Conservation (phyloP, 1,140 invertebrate species). For the Sarcophaga bullata region DNA sequence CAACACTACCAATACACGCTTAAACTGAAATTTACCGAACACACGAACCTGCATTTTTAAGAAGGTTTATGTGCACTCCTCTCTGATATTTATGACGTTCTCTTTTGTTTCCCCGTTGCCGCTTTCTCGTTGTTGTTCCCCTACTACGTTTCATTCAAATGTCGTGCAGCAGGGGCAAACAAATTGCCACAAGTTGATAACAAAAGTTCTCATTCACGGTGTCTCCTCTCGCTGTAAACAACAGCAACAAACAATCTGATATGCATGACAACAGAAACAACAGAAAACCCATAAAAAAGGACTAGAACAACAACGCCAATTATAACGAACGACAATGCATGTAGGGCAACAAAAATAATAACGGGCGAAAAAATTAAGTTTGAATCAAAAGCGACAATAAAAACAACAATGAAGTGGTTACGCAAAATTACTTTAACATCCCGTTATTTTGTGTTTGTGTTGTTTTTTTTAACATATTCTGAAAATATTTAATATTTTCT, state of each 20-base stretch:
- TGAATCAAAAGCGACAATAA: too few species aligned
- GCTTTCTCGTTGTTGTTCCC: too few species aligned
- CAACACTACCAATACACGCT: too few species aligned
- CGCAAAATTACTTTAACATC: constrained; percentile 2
- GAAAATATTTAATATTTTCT: not conserved
- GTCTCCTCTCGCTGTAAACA: not conserved
- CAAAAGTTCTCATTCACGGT: not conserved
- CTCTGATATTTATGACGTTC: too few species aligned
- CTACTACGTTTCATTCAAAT: too few species aligned
- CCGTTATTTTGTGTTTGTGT: not conserved
- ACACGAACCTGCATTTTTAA: too few species aligned
- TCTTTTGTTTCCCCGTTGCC: too few species aligned
- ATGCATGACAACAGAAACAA: too few species aligned
- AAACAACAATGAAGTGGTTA: not conserved
- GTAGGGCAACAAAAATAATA: not conserved
- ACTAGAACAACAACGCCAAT: not conserved
- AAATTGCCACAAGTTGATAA: constrained; percentile 5
- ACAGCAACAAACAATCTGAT: too few species aligned
- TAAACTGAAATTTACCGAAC: too few species aligned
- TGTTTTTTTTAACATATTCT: not conserved
- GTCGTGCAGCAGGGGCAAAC: not conserved
- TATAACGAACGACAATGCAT: not conserved
- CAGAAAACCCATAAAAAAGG: not conserved
- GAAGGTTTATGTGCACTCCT: too few species aligned
- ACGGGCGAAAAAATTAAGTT: not conserved